Percentiles rank a stretch among this genome's conserved stretches.
These are phyloP conservation scores for Melinaea menophilus DNA, from an alignment of 2,888 invertebrate species.

Conservation along the genomic window DNA sequence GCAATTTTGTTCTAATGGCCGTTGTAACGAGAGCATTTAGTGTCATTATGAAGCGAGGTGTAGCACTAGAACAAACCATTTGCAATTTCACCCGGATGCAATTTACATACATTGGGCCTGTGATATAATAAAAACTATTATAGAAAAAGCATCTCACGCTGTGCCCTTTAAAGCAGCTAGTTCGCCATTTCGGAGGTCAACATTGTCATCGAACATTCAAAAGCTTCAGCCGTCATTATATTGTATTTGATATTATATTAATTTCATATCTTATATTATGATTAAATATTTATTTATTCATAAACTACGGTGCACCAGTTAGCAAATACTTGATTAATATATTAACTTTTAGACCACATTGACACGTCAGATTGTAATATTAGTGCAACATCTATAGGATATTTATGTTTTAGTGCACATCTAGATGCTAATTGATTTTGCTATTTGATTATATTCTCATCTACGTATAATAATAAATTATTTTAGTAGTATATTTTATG, in stretches of 20 bases:
- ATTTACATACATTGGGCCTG: constrained; percentile 22
- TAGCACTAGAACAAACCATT: neutral
- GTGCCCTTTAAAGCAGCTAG: constrained; percentile 27
- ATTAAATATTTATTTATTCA: constrained; percentile 28
- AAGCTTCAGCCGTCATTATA: constrained; percentile 27
- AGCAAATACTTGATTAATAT: constrained; percentile 19
- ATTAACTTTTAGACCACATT: constrained; percentile 16
- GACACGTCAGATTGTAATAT: constrained; percentile 17
- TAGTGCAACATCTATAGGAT: constrained; percentile 35
- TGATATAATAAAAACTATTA: constrained; percentile 18
- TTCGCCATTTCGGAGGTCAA: constrained; percentile 50
- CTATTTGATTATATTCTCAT: constrained; percentile 49
- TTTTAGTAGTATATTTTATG: constrained; percentile 30
- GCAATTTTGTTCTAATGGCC: constrained; percentile 23
- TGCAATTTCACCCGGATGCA: constrained; percentile 25
- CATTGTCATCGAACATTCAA: constrained; percentile 77
- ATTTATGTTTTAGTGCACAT: constrained; percentile 30
- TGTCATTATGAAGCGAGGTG: too few relatives aligned
- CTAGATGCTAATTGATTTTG: constrained; percentile 52
- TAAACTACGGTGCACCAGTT: constrained; percentile 49
- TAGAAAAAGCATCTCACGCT: constrained; percentile 17
- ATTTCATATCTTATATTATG: constrained; percentile 24
- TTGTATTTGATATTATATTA: constrained; percentile 24
- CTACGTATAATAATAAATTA: constrained; percentile 33
- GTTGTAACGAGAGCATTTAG: too few relatives aligned